Conservation (phyloP, 2,888 invertebrate genomes). For the Elgonia sp. region DNA sequence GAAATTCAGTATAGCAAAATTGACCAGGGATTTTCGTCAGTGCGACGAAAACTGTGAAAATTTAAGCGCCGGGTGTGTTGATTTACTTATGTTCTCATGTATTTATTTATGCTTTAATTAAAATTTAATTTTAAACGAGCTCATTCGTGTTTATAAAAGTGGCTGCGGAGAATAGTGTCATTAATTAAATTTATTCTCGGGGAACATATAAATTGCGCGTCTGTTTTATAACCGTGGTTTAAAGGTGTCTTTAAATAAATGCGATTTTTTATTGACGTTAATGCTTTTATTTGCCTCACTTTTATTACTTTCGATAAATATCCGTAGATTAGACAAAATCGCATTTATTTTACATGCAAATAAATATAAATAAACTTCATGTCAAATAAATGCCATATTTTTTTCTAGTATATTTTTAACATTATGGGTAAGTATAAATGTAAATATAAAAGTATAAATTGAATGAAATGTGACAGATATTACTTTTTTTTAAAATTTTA, state of each 20-base stretch:
- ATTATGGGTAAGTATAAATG: too few relatives aligned
- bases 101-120: slow-evolving; percentile 17
- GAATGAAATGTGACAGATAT: too few relatives aligned
- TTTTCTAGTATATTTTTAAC: too few relatives aligned
- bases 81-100: not conserved
- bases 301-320: not conserved
- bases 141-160: slow-evolving; percentile 26
- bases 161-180: not conserved
- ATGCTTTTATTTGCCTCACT: not conserved
- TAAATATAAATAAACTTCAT: too few relatives aligned
- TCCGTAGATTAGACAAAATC: not conserved
- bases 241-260: slow-evolving; percentile 22
- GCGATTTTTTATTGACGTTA: slow-evolving; percentile 27
- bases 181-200: slow-evolving; percentile 34
- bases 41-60: not conserved
- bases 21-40: not conserved
- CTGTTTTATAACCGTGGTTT: slow-evolving; percentile 19
- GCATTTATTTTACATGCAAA: not conserved
- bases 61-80: not conserved
- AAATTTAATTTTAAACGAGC: slow-evolving; percentile 23
- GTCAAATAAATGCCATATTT: too few relatives aligned
- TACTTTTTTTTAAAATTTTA: too few relatives aligned
- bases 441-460: too few relatives aligned
- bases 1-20: not conserved
- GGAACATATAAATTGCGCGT: slow-evolving; percentile 22